Evolutionary conservation across 2,888 invertebrate species (phyloP).

Genomic region (Melinopterus prodromus): DNA sequence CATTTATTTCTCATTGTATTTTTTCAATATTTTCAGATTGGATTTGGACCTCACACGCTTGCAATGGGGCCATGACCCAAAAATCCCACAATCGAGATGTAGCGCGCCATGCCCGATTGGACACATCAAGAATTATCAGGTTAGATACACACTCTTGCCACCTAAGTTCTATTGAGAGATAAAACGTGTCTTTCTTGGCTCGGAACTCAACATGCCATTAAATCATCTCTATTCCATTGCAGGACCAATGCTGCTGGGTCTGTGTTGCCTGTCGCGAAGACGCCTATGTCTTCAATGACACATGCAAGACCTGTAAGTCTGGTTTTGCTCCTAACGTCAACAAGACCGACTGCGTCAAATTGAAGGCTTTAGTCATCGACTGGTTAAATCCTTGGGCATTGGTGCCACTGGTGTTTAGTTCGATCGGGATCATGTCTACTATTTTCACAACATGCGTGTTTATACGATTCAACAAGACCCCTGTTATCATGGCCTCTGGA

Average conservation of each 20-base stretch:
- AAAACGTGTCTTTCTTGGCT: no score
- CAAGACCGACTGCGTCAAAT: conserved; percentile 65
- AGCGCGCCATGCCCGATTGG: conserved; percentile 70
- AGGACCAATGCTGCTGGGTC: conserved; percentile 75
- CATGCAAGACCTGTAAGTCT: conserved; percentile 65
- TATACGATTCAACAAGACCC: conserved; percentile 62
- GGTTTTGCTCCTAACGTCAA: conserved; percentile 64
- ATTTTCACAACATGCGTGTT: conserved; percentile 71
- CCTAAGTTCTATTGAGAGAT: no score
- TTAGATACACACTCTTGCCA: conserved; percentile 38
- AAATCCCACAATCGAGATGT: conserved; percentile 67
- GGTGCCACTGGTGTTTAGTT: conserved; percentile 69
- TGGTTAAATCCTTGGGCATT: conserved; percentile 74
- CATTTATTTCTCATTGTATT: no score
- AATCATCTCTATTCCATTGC: conserved; percentile 35
- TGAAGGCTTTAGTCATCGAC: conserved; percentile 67
- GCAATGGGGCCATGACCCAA: conserved; percentile 58
- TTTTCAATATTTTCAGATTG: conserved; percentile 53
- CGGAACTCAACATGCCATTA: no score
- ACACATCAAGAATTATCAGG: conserved; percentile 67
- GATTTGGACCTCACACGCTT: conserved; percentile 60
- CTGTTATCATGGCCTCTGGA: conserved; percentile 79
- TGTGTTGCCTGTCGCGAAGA: conserved; percentile 73
- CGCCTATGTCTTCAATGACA: conserved; percentile 69
- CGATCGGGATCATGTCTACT: conserved; percentile 69